phyloP scores from a whole-genome alignment of 2,797 vertebrate genomes.

The Botia kubotai region DNA sequence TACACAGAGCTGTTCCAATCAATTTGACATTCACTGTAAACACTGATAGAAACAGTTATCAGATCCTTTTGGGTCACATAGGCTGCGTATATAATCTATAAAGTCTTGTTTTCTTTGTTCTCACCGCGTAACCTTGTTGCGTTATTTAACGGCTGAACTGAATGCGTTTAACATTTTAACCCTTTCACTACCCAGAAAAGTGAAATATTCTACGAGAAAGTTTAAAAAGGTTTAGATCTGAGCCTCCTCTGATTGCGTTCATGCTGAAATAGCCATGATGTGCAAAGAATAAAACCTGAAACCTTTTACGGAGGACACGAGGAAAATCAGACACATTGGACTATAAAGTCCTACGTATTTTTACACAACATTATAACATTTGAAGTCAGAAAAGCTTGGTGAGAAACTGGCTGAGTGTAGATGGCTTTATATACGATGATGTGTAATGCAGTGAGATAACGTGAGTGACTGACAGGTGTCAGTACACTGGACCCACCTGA shows the following conservation, averaged over 20 bases:
- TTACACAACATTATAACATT: no score
- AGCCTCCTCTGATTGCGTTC: no score
- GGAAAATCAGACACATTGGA: no score
- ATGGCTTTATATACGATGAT: neutral
- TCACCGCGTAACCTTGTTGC: no score
- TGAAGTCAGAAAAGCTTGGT: neutral
- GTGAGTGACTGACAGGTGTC: conserved; percentile 9
- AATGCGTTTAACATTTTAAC: no score
- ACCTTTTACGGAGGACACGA: neutral
- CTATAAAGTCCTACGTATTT: no score
- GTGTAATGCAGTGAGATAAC: neutral
- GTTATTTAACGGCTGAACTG: no score
- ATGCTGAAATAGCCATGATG: no score
- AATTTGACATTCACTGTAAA: conserved; percentile 10
- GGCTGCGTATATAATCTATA: neutral
- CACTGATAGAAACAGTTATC: conserved; percentile 32
- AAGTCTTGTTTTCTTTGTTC: no score
- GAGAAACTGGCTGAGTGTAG: neutral
- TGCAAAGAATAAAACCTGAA: no score
- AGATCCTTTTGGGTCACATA: conserved; percentile 31
- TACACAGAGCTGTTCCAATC: conserved; percentile 11
- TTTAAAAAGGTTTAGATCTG: neutral
- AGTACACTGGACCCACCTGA: conserved; percentile 83
- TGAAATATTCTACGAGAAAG: no score
- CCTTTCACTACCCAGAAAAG: no score